These are phyloP conservation scores for Chionis minor DNA, from an alignment of 2,113 vertebrate genomes.

Conservation along the genomic window DNA sequence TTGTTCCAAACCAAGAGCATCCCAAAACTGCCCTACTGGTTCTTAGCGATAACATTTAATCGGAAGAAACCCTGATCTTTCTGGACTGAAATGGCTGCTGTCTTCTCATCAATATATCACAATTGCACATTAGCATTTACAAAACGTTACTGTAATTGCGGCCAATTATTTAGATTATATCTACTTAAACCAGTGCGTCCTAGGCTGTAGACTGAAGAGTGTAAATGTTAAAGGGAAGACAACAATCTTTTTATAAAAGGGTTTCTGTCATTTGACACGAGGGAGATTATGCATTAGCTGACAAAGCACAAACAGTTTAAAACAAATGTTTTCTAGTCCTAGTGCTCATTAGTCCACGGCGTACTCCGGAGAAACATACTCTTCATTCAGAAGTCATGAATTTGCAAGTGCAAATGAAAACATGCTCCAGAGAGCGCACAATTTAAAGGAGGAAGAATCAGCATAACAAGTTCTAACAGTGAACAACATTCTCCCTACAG, in stretches of 20 bases:
- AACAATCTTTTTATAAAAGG: not conserved
- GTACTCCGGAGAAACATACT: not conserved
- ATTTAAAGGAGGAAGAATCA: not conserved
- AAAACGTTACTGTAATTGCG: not conserved
- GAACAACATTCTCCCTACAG: not conserved
- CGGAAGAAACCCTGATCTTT: not conserved
- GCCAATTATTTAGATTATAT: not conserved
- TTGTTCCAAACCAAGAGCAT: slow-evolving; percentile 15
- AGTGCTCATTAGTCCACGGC: not conserved
- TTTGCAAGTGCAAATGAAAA: not conserved
- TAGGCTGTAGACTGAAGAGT: not conserved
- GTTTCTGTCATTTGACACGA: not conserved
- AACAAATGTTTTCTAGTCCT: not conserved
- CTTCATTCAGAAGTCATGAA: not conserved
- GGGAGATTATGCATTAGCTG: not conserved
- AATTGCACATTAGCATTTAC: not conserved
- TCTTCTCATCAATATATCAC: not conserved
- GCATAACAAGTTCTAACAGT: not conserved
- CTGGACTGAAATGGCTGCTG: not conserved
- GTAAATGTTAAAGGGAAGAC: not conserved
- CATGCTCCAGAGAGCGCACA: not conserved
- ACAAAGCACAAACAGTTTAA: not conserved
- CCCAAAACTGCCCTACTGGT: slow-evolving; percentile 12
- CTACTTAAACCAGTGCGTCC: not conserved
- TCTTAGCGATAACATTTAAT: not conserved